Percentiles rank a stretch among this genome's conserved stretches.
Evolutionary conservation across 2,113 vertebrate genomes (phyloP).

Genomic region (Scatophagus argus): DNA sequence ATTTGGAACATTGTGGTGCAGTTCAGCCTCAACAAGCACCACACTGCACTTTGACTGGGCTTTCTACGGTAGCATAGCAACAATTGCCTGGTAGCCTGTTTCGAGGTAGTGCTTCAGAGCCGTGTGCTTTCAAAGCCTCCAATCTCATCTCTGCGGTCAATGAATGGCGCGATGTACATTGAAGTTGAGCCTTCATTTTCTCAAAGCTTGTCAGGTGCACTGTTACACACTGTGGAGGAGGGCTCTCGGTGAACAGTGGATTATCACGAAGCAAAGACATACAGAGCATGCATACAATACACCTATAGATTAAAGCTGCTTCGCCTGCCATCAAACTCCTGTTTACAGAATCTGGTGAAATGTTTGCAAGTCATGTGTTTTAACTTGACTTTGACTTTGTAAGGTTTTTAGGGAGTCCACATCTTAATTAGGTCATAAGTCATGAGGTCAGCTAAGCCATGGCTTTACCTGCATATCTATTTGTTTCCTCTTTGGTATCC

Average conservation of each 20-base stretch:
- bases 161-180: slow-evolving; percentile 56
- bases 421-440: slow-evolving; percentile 37
- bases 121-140: slow-evolving; percentile 68
- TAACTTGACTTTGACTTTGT: slow-evolving; percentile 24
- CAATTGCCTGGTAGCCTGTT: slow-evolving; percentile 76
- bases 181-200: slow-evolving; percentile 63
- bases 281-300: slow-evolving; percentile 2
- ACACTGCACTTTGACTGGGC: slow-evolving; percentile 71
- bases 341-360: neutral
- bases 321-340: neutral
- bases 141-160: slow-evolving; percentile 72
- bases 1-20: slow-evolving; percentile 62
- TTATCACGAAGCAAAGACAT: slow-evolving; percentile 19
- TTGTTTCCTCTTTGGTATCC: neutral
- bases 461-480: neutral
- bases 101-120: slow-evolving; percentile 71
- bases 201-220: slow-evolving; percentile 50
- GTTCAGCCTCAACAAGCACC: slow-evolving; percentile 70
- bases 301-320: slow-evolving; percentile 1
- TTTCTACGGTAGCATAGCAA: slow-evolving; percentile 78
- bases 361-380: slow-evolving; percentile 17
- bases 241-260: neutral
- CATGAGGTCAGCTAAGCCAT: slow-evolving; percentile 18
- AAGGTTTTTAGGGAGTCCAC: slow-evolving; percentile 11
- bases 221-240: neutral